Conservation (phyloP, 2,113 vertebrate species). For the Protomyctophum bolini region DNA sequence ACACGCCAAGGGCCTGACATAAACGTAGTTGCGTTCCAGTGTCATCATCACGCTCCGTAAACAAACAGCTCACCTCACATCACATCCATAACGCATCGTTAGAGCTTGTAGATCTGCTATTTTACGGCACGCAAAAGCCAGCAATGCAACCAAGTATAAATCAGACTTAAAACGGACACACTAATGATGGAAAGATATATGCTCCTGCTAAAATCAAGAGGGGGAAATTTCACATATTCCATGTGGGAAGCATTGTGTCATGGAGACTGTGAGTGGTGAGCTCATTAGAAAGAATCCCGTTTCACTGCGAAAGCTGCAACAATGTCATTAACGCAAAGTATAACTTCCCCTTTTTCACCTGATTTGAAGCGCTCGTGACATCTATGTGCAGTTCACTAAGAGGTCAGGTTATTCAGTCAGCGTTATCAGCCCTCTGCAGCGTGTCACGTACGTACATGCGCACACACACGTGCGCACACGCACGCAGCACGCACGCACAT, state of each 20-base stretch:
- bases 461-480: too few relatives aligned
- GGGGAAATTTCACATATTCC: background rate
- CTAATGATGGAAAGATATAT: constrained; percentile 29
- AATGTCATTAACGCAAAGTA: constrained; percentile 12
- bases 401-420: constrained; percentile 40
- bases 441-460: background rate
- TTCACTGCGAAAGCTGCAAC: constrained; percentile 6
- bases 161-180: constrained; percentile 33
- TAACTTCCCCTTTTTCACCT: constrained; percentile 15
- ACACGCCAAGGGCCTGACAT: too few relatives aligned
- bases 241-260: constrained; percentile 8
- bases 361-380: constrained; percentile 28
- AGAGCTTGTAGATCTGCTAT: background rate
- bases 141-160: too few relatives aligned
- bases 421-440: constrained; percentile 38
- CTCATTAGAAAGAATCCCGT: constrained; percentile 15
- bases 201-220: background rate
- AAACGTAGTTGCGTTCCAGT: too few relatives aligned
- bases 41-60: too few relatives aligned
- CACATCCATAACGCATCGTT: too few relatives aligned
- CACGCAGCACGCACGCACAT: too few relatives aligned
- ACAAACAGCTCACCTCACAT: too few relatives aligned
- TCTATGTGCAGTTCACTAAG: constrained; percentile 32
- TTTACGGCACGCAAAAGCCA: too few relatives aligned
- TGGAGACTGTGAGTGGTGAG: constrained; percentile 28